Base-by-base conservation (phyloP, 2,888 invertebrate genomes). In the Halocaridina rubra region DNA sequence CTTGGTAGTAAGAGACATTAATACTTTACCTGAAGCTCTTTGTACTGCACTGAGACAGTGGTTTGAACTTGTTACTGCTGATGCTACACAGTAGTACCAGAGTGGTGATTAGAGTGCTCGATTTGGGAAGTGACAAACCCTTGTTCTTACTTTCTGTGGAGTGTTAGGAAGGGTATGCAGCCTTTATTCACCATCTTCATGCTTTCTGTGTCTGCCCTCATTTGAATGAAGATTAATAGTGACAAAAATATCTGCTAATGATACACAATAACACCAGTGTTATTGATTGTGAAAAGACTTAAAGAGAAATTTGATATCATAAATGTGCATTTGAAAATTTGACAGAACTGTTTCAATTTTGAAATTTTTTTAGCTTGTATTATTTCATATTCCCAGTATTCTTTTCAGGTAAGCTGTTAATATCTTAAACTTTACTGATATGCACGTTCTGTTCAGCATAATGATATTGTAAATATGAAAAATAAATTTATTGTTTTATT, bases 41-140 rank as follows among this genome's bases (percentile, higher is more conserved):
- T 97, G 98, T 89, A 98, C 99, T 91, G 98, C 99, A 0, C 92
- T 99, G 86, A 92, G 98, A 84, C 99, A 99, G 90, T 99, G 99
- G 99, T 99, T 99, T 91, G 99, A 99, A 92, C 92, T 99, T 86
- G 96, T 98, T 16, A 95, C 95, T 27, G 89, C 90, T 13, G 89
- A 89, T 76, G 90, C 80, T 29, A 46, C 59, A 27, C 82, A 78
- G 3, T 82, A 39, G 75, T 39, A 2, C 27, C 29, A 39, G 32
- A 33, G 13, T 89, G 46, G 46, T 71, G 7, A 32, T n/a, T n/a
- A 27, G 16, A 53, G 16, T 2, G 19, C 33, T 33, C 24, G 46
- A 64, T 29, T 22, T 33, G n/a, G n/a, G n/a, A 13, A 5, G 32
- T 22, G 2, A 33, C 10, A 22, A 67, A 22, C 16, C 16, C 16